Base-by-base conservation (phyloP, 2,888 invertebrate species). In the Netelia virgata region DNA sequence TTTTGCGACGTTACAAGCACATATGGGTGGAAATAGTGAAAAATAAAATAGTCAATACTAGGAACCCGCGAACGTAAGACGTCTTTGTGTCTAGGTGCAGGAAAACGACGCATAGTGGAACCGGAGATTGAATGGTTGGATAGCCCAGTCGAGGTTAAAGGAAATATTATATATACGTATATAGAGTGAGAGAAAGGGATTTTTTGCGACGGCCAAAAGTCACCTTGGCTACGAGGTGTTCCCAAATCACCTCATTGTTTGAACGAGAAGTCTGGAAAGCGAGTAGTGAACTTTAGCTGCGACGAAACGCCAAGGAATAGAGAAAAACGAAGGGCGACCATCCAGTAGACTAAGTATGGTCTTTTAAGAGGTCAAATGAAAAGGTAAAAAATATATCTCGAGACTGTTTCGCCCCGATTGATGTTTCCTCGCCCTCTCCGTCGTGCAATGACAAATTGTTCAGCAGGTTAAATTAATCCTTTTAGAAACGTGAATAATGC, bases 191-290 rank as follows among this genome's bases (percentile, higher is more conserved):
- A n/a, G 36, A 64, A 18, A 11, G 3, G 9, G 14, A 41, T 3
- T 41, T 59, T 82, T 78, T 69, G 16, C 41, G 20, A 50, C 47
- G 43, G 10, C 23, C 63, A 76, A 68, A 57, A 57, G 53, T 68
- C 43, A 69, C 63, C 36, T 68, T 53, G 53, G 11, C 59, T 66
- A 16, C 16, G 11, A 36, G n/a, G 23, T 69, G 68, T 23, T 14
- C 36, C 23, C 16, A 55, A 70, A 83, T 83, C 78, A 74, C 47
- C 36, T 78, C 57, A 78, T 74, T 83, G 78, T 78, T 83, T 78
- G 69, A 63, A 50, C 61, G 36, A 57, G 63, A 70, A 66, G 36
- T 20, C 28, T 64, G 63, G 9, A 77, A 41, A 8, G 14, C n/a
- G 1, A 23, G 8, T 36, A 36, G 64, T 57, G 79, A 57, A 41